Evolutionary conservation across 2,113 vertebrate genomes (phyloP).

Genomic region (Tympanuchus pallidicinctus): DNA sequence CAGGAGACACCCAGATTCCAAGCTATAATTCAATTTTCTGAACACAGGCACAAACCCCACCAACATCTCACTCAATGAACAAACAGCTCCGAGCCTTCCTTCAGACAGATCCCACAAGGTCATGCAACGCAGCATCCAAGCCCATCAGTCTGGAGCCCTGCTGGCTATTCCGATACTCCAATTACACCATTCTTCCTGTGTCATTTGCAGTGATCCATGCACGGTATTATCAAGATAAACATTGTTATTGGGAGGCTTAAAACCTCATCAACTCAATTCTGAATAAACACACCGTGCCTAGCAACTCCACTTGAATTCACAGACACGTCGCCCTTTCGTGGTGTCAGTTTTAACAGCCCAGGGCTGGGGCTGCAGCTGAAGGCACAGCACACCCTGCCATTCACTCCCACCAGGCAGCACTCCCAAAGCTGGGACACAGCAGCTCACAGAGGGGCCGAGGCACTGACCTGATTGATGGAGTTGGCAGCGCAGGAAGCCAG

Average conservation of each 20-base stretch:
- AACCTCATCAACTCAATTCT: constrained; percentile 5
- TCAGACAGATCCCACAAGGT: background rate
- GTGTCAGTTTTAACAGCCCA: background rate
- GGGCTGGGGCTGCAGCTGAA: background rate
- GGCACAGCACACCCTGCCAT: background rate
- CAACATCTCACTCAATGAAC: fast-evolving
- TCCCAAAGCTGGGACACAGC: background rate
- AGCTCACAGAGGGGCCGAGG: background rate
- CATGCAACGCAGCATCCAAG: background rate
- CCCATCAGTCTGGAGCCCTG: background rate
- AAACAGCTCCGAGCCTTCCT: background rate
- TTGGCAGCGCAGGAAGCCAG: constrained; percentile 94
- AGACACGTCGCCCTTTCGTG: background rate
- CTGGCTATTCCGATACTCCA: background rate
- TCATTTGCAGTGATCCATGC: background rate
- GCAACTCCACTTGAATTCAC: background rate
- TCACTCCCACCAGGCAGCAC: background rate
- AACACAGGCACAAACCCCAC: background rate
- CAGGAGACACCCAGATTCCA: background rate
- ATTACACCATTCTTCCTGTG: background rate
- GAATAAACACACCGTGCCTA: background rate
- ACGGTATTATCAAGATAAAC: constrained; percentile 42
- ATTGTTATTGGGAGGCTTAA: constrained; percentile 30
- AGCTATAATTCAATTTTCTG: background rate
- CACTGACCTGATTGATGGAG: constrained; percentile 95